Conservation (phyloP, 1,140 invertebrate species). For the Zaprionus lachaisei region DNA sequence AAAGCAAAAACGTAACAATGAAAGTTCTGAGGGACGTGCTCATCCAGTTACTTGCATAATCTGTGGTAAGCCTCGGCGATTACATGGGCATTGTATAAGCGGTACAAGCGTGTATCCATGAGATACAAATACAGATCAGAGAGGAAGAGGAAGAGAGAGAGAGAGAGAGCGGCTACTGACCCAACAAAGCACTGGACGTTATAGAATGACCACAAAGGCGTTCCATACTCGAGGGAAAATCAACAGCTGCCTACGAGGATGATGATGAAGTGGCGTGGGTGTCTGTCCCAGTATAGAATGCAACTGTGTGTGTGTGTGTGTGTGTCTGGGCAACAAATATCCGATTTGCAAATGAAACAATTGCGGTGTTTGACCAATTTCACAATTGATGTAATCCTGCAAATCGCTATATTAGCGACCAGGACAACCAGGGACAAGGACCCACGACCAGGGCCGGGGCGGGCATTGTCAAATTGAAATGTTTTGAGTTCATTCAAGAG, state of each 20-base stretch:
- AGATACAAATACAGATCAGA: constrained; percentile 17
- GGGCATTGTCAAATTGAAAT: constrained; percentile 79
- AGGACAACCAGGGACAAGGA: not conserved
- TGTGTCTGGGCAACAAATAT: constrained; percentile 68
- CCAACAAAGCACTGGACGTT: not conserved
- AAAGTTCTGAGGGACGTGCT: constrained; percentile 18
- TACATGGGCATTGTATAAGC: constrained; percentile 55
- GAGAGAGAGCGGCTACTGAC: constrained; percentile 11
- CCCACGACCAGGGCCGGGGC: not conserved
- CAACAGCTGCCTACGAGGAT: constrained; percentile 52
- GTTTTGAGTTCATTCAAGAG: constrained; percentile 82
- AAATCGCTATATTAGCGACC: constrained; percentile 80
- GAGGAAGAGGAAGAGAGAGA: constrained; percentile 3
- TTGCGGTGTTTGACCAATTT: constrained; percentile 80
- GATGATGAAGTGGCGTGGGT: constrained; percentile 41
- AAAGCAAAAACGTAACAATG: constrained; percentile 23
- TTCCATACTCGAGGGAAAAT: constrained; percentile 50
- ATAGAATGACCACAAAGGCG: constrained; percentile 33
- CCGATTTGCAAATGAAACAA: constrained; percentile 83
- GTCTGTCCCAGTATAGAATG: not conserved
- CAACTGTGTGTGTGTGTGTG: not conserved
- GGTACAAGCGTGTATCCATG: constrained; percentile 8
- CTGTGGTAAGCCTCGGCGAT: constrained; percentile 63
- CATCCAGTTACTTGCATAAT: constrained; percentile 65
- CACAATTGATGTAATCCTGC: constrained; percentile 75